phyloP scores from a whole-genome alignment of 1,140 invertebrate genomes.

The Hermatobates lingyangjiaoensis region DNA sequence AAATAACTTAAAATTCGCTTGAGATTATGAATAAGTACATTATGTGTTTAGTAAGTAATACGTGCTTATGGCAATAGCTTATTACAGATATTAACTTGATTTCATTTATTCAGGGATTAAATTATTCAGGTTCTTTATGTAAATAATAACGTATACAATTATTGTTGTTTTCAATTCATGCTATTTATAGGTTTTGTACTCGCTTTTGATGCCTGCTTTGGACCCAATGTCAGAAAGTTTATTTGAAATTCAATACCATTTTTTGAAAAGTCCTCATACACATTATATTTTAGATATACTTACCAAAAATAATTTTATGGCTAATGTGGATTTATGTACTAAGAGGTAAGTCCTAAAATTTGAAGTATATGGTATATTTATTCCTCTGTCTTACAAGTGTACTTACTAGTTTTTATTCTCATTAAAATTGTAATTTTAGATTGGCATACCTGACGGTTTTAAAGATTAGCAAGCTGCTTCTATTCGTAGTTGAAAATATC shows the following conservation, averaged over 20 bases:
- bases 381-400: neutral
- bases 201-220: conserved; percentile 75
- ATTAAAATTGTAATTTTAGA: conserved; percentile 22
- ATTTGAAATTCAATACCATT: conserved; percentile 72
- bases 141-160: too few species aligned
- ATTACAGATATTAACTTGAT: too few species aligned
- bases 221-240: conserved; percentile 65
- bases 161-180: too few species aligned
- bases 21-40: too few species aligned
- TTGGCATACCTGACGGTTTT: conserved; percentile 74
- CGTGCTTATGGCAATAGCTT: too few species aligned
- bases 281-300: conserved; percentile 64
- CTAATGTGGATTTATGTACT: conserved; percentile 58
- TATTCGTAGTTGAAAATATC: conserved; percentile 38
- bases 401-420: neutral
- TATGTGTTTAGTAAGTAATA: too few species aligned
- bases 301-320: conserved; percentile 71
- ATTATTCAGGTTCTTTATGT: too few species aligned
- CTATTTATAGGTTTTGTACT: conserved; percentile 59
- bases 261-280: conserved; percentile 68
- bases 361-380: too few species aligned
- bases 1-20: too few species aligned
- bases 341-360: conserved; percentile 49
- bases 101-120: too few species aligned
- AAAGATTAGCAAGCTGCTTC: conserved; percentile 69